Base-by-base conservation (phyloP, 2,113 vertebrate species). In the Seriola rivoliana region DNA sequence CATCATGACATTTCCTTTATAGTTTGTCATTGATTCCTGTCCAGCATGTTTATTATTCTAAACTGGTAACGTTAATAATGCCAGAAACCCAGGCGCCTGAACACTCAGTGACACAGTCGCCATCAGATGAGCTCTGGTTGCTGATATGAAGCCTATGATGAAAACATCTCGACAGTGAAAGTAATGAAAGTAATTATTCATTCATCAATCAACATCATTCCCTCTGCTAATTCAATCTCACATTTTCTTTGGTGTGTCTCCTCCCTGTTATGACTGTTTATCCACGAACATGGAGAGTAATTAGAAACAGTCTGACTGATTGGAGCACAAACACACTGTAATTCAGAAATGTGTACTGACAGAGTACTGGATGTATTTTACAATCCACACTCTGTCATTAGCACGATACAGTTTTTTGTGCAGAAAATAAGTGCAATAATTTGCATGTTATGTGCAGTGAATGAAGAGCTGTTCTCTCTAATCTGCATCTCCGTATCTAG, bases 71-170 rank as follows among this genome's bases (percentile, higher is more conserved):
- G 32, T 52, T 80, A 60, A 85, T 78, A 42, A 63, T 36, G 40
- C 42, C 60, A 88, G 54, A 88, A 77, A 71, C 78, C 29, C 32
- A 60, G 71, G 86, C 58, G 78, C 72, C 81, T 75, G 17, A 80
- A 59, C 54, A 34, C 36, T 52, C 48, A n/a, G 19, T n/a, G 52
- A 60, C 48, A 38, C 65, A 59, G 64, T n/a, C 75, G n/a, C 60
- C 46, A 34, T 70, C 25, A 5, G 38, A 78, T 64, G 70, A 82
- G 52, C 50, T 83, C 55, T 80, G 63, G 60, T 71, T 80, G 46
- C 73, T 81, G 73, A 80, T 62, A 59, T 66, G 54, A 78, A 80
- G 29, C 62, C 29, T 7, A 54, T 52, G 23, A 67, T 25, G 25
- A 78, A 69, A 86, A 59, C 48, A 48, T 78, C 65, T 88, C 4